These are phyloP conservation scores for Catagonus wagneri DNA, from an alignment of 2,113 vertebrate genomes.

Conservation along the genomic window DNA sequence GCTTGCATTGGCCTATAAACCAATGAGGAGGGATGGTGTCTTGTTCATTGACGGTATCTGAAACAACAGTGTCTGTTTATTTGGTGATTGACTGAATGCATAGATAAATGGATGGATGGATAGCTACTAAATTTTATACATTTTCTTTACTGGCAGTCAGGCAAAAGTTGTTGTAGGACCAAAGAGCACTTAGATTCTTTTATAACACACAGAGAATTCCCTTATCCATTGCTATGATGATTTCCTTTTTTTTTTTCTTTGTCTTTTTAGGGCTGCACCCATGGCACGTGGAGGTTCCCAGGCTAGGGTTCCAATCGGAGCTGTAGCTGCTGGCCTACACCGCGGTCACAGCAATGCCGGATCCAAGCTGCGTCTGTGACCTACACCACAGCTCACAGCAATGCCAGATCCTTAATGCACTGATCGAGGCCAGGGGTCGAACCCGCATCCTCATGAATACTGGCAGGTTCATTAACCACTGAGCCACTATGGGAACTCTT, in stretches of 20 bases:
- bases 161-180: neutral
- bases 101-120: neutral
- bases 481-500: too few relatives aligned
- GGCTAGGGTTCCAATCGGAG: too few relatives aligned
- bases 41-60: neutral
- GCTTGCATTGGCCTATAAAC: neutral
- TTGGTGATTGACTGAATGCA: neutral
- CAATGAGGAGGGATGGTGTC: neutral
- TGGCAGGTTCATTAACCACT: too few relatives aligned
- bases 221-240: neutral
- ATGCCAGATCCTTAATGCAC: too few relatives aligned
- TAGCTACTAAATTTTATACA: neutral
- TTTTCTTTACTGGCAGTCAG: neutral
- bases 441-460: too few relatives aligned
- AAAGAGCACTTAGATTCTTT: neutral
- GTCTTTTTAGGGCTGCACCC: too few relatives aligned
- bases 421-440: too few relatives aligned
- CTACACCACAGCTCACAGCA: too few relatives aligned
- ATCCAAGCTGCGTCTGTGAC: too few relatives aligned
- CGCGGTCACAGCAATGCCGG: too few relatives aligned
- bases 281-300: too few relatives aligned
- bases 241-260: constrained; percentile 8
- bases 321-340: too few relatives aligned
- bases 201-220: neutral
- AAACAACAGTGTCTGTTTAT: neutral